Percentiles rank a stretch among this genome's conserved stretches.
Evolutionary conservation across 2,113 vertebrate genomes (phyloP).

Genomic region (Trichomycterus rosablanca): DNA sequence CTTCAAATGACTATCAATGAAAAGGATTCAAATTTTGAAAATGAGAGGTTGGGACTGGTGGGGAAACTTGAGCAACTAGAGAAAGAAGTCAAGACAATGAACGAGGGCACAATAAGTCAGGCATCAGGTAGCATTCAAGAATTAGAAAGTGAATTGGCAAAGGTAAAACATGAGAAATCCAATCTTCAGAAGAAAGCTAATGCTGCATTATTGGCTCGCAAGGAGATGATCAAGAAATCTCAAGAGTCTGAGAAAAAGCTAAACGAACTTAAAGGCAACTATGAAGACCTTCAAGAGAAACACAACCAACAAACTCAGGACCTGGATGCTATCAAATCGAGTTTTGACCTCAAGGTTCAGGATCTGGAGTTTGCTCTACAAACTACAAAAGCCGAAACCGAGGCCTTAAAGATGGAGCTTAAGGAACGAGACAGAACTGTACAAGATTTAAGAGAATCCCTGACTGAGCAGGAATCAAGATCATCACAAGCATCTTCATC

Average conservation of each 20-base stretch:
- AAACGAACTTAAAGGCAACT: constrained; percentile 61
- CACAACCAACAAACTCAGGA: constrained; percentile 58
- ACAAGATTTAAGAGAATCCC: constrained; percentile 47
- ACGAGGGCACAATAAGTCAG: constrained; percentile 47
- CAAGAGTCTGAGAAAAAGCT: constrained; percentile 61
- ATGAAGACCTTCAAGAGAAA: constrained; percentile 56
- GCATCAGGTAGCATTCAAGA: constrained; percentile 25
- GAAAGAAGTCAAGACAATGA: constrained; percentile 50
- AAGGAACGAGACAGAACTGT: constrained; percentile 53
- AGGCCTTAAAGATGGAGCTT: constrained; percentile 37
- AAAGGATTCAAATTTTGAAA: constrained; percentile 51
- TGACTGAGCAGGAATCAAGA: constrained; percentile 49
- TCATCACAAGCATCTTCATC: constrained; percentile 29
- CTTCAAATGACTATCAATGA: constrained; percentile 56
- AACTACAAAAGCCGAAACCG: constrained; percentile 52
- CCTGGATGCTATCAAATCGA: constrained; percentile 54
- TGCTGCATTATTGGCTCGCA: constrained; percentile 63
- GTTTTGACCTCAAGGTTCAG: constrained; percentile 55
- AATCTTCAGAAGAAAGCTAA: constrained; percentile 70
- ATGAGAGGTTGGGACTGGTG: constrained; percentile 54
- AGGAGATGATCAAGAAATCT: constrained; percentile 60
- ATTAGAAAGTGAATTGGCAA: constrained; percentile 44
- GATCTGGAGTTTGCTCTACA: constrained; percentile 53
- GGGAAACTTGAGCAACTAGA: constrained; percentile 60
- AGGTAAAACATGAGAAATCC: constrained; percentile 65